These are phyloP conservation scores for Liolophura sinensis DNA, from an alignment of 1,140 invertebrate species.

Conservation along the genomic window DNA sequence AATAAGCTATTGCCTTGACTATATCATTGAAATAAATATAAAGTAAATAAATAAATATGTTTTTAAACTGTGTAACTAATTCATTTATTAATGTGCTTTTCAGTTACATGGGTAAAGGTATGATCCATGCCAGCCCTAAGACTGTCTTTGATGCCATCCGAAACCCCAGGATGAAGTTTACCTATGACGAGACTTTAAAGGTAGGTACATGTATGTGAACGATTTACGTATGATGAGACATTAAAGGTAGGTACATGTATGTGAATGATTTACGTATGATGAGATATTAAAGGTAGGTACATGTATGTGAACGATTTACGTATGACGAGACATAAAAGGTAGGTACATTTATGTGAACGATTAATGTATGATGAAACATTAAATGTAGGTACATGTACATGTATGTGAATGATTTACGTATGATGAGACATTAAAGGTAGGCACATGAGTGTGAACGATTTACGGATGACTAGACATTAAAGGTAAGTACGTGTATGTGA, in stretches of 20 bases:
- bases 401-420: too few relatives aligned
- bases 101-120: slow-evolving; percentile 53
- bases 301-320: too few relatives aligned
- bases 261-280: slow-evolving; percentile 58
- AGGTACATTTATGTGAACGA: too few relatives aligned
- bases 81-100: slow-evolving; percentile 10
- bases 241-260: slow-evolving; percentile 48
- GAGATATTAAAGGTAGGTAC: slow-evolving; percentile 49
- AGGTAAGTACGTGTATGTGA: slow-evolving; percentile 46
- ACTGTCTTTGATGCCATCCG: slow-evolving; percentile 47
- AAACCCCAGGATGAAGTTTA: slow-evolving; percentile 53
- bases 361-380: slow-evolving; percentile 56
- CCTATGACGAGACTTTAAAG: slow-evolving; percentile 55
- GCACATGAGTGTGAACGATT: too few relatives aligned
- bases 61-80: too few relatives aligned
- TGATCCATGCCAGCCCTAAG: slow-evolving; percentile 44
- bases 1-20: too few relatives aligned
- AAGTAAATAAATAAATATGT: too few relatives aligned
- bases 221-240: slow-evolving; percentile 56
- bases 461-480: slow-evolving; percentile 54
- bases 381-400: slow-evolving; percentile 46
- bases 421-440: slow-evolving; percentile 55
- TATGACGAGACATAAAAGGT: slow-evolving; percentile 57
- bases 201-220: slow-evolving; percentile 27
- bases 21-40: too few relatives aligned